phyloP scores from a whole-genome alignment of 2,113 vertebrate species.

The Tragelaphus strepsiceros region DNA sequence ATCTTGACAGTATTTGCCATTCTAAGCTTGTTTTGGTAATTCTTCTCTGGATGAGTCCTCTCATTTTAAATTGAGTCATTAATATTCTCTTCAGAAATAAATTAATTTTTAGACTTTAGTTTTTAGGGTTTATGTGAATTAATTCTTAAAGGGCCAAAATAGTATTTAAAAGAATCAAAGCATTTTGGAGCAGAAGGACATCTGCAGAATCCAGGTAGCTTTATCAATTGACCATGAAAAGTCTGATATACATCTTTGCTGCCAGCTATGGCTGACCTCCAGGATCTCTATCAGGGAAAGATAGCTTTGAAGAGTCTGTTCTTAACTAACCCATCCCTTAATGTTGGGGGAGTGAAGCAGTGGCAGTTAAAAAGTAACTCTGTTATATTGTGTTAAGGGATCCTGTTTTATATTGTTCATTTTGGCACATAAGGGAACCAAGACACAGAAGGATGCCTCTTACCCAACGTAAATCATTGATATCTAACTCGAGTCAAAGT shows the following conservation, averaged over 20 bases:
- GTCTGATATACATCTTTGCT: not conserved
- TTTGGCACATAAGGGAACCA: not conserved
- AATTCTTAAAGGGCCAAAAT: not conserved
- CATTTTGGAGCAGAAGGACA: not conserved
- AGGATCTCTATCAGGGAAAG: not conserved
- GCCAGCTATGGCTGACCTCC: not conserved
- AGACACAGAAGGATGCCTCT: not conserved
- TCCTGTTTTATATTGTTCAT: not conserved
- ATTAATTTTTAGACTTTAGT: not conserved
- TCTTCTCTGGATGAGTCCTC: not conserved
- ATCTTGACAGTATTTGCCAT: constrained; percentile 1
- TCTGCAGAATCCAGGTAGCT: not conserved
- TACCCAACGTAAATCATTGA: not conserved
- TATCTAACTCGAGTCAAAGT: not conserved
- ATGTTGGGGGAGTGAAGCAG: not conserved
- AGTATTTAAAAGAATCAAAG: not conserved
- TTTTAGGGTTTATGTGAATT: not conserved
- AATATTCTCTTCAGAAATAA: not conserved
- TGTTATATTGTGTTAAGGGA: not conserved
- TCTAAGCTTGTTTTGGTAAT: not conserved
- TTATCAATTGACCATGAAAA: not conserved
- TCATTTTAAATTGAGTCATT: not conserved
- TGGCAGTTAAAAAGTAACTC: not conserved
- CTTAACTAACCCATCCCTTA: not conserved
- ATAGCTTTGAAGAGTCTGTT: not conserved